A percentile compares a stretch with the other conserved stretches of the same genome.
Conservation (phyloP, 1,140 invertebrate genomes). For the Calliphora vicina region DNA sequence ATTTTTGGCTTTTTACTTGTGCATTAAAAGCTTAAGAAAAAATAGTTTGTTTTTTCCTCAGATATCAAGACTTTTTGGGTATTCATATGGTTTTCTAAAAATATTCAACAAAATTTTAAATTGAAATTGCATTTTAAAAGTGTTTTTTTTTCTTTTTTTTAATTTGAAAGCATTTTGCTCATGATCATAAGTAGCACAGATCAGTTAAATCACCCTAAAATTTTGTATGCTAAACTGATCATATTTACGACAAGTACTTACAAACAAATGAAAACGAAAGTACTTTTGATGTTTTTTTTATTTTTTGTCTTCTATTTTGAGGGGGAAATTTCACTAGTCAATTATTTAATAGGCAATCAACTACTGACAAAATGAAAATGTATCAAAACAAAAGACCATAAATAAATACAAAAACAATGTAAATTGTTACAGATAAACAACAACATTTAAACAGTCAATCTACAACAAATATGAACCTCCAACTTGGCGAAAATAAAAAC, state of each 20-base stretch:
- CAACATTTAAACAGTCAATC: background rate
- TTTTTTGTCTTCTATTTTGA: background rate
- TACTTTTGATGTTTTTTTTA: no score
- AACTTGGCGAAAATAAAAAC: background rate
- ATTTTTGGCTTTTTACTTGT: constrained; percentile 2
- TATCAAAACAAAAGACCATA: constrained; percentile 24
- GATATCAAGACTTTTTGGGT: background rate
- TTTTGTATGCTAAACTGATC: background rate
- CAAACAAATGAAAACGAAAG: background rate
- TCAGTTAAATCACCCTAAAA: background rate
- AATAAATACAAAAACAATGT: background rate
- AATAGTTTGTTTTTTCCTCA: background rate
- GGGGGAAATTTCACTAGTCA: background rate
- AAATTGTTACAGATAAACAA: constrained; percentile 22
- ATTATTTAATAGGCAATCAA: background rate
- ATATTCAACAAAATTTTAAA: background rate
- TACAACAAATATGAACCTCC: constrained; percentile 4
- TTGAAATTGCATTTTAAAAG: background rate
- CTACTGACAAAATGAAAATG: background rate
- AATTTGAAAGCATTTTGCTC: background rate
- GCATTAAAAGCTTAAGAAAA: background rate
- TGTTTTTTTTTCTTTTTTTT: background rate
- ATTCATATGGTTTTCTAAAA: background rate
- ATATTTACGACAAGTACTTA: background rate
- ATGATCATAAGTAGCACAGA: background rate